Conservation (phyloP, 2,113 vertebrate species). For the Grammomys surdaster region DNA sequence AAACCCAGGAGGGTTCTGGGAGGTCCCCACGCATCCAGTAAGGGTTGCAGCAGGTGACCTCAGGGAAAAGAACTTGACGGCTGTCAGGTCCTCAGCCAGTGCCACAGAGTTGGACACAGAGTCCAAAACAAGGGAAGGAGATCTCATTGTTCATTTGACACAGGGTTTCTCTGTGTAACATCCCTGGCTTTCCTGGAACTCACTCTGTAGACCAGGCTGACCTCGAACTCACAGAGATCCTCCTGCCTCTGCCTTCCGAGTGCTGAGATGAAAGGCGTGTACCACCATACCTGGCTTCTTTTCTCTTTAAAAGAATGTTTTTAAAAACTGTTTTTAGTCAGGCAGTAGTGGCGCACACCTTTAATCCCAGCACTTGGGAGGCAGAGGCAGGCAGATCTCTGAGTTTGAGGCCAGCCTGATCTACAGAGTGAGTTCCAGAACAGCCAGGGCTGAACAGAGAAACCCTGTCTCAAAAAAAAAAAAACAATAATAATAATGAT, state of each 20-base stretch:
- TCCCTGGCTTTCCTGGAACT: background rate
- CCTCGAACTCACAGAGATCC: background rate
- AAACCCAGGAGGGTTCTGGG: background rate
- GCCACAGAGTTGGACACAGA: too few species aligned
- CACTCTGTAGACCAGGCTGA: background rate
- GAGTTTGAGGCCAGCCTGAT: too few species aligned
- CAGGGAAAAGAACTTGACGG: accelerated
- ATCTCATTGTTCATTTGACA: background rate
- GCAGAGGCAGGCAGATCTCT: too few species aligned
- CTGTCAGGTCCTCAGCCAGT: background rate
- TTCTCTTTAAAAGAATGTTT: too few species aligned
- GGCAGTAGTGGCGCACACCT: background rate
- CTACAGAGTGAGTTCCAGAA: too few species aligned
- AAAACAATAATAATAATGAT: too few species aligned
- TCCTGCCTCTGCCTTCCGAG: background rate
- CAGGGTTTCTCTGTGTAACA: too few species aligned
- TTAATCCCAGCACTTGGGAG: too few species aligned
- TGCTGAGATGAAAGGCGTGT: background rate
- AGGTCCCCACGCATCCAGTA: background rate
- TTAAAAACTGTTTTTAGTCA: background rate
- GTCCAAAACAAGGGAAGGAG: background rate
- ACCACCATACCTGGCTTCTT: too few species aligned
- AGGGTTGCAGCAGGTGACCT: accelerated
- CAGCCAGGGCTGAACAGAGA: too few species aligned
- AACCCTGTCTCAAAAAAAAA: too few species aligned